Conservation (phyloP, 2,113 vertebrate species). For the Ceyx margarethae region DNA sequence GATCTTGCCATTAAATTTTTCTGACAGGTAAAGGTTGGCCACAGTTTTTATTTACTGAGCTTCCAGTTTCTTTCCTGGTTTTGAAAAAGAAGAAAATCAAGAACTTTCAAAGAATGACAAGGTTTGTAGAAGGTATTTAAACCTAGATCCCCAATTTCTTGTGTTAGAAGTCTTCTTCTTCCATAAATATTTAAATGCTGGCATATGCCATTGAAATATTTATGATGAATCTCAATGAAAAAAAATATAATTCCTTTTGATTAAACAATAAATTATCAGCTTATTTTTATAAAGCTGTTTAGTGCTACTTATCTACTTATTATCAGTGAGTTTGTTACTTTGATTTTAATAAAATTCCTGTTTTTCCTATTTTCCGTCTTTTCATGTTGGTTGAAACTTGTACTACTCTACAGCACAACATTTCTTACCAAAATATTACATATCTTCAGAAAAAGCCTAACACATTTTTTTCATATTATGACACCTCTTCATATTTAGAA, state of each 20-base stretch:
- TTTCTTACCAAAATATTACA: not conserved
- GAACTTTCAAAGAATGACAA: not conserved
- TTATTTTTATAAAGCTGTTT: not conserved
- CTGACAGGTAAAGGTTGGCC: not conserved
- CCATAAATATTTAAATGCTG: not conserved
- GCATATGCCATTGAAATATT: not conserved
- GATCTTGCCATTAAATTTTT: not conserved
- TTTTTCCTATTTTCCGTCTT: not conserved
- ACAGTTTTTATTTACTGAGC: not conserved
- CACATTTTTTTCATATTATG: not conserved
- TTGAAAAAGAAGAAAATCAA: not conserved
- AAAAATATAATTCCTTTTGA: rapidly evolving
- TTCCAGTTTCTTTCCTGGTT: not conserved
- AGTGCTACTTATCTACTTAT: not conserved
- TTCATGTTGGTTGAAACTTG: not conserved
- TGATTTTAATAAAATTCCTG: not conserved
- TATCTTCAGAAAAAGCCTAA: not conserved
- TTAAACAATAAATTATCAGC: not conserved
- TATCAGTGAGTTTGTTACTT: not conserved
- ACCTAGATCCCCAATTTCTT: not conserved
- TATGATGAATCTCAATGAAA: not conserved
- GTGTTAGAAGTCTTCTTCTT: not conserved
- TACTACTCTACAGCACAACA: not conserved
- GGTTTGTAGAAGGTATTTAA: not conserved
- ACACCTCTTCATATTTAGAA: not conserved